phyloP scores from a whole-genome alignment of 2,113 vertebrate species.

The Pluvialis apricaria region DNA sequence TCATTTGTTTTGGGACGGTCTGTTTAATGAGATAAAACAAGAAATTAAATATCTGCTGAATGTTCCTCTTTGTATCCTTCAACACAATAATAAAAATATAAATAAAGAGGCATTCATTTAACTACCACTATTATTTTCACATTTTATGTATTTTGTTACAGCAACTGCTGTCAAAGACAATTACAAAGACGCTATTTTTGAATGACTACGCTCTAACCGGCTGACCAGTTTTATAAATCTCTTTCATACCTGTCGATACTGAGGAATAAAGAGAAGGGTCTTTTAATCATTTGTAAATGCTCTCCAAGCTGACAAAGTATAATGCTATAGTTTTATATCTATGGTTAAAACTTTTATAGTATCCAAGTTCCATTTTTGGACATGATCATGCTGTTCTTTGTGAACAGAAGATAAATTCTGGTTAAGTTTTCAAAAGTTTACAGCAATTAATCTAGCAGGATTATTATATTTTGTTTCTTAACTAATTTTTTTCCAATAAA shows the following conservation, averaged over 20 bases:
- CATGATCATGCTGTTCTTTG: not conserved
- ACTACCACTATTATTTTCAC: not conserved
- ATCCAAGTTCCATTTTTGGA: not conserved
- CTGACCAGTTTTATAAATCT: not conserved
- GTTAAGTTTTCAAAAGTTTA: not conserved
- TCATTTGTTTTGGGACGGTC: constrained; percentile 12
- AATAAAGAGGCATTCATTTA: constrained; percentile 17
- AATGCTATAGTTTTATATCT: too few relatives aligned
- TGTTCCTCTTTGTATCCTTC: not conserved
- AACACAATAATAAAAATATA: constrained; percentile 1
- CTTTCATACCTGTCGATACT: not conserved
- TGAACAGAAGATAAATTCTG: not conserved
- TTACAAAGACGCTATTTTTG: not conserved
- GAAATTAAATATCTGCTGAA: constrained; percentile 47
- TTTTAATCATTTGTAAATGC: not conserved
- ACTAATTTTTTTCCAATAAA: not conserved
- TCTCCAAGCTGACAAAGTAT: not conserved
- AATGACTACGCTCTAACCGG: not conserved
- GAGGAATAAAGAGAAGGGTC: not conserved
- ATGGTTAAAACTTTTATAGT: not conserved
- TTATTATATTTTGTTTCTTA: not conserved
- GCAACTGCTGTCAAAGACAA: not conserved
- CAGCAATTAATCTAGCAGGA: not conserved
- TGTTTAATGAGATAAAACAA: constrained; percentile 49
- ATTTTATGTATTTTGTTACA: not conserved